phyloP scores from a whole-genome alignment of 2,888 invertebrate species.

The Nemotelus nigrinus region DNA sequence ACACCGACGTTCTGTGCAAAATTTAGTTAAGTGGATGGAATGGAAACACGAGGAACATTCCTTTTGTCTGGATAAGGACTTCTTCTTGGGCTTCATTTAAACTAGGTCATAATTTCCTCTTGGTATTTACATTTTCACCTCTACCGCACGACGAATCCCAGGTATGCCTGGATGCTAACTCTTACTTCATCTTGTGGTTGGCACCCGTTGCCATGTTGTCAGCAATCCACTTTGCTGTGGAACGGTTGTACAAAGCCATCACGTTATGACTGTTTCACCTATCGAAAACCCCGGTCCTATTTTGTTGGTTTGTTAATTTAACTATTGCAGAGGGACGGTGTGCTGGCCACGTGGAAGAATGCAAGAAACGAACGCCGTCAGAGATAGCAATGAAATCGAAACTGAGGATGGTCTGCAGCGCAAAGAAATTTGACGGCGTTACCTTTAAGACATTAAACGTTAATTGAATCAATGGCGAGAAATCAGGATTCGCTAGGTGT shows the following conservation, averaged over 20 bases:
- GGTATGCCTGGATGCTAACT: no score
- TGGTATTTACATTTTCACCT: neutral
- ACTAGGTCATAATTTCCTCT: conserved; percentile 1
- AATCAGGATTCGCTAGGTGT: no score
- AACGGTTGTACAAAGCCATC: neutral
- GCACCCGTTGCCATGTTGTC: no score
- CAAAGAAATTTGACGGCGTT: neutral
- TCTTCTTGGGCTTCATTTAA: neutral
- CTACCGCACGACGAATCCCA: neutral
- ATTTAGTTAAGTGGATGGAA: neutral
- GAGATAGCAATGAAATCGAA: neutral
- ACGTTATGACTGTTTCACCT: neutral
- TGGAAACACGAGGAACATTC: neutral
- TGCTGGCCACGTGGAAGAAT: neutral
- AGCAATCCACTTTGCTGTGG: neutral
- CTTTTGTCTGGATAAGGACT: neutral
- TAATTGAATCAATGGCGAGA: neutral
- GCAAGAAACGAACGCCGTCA: neutral
- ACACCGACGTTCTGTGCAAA: no score
- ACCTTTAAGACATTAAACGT: neutral
- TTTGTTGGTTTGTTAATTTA: neutral
- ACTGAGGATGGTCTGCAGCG: no score
- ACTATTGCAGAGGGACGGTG: neutral
- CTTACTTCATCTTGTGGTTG: no score
- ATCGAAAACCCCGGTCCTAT: neutral